A percentile compares a stretch with the other conserved stretches of the same genome.
phyloP scores from a whole-genome alignment of 1,140 invertebrate species.

The Drosophila littoralis region DNA sequence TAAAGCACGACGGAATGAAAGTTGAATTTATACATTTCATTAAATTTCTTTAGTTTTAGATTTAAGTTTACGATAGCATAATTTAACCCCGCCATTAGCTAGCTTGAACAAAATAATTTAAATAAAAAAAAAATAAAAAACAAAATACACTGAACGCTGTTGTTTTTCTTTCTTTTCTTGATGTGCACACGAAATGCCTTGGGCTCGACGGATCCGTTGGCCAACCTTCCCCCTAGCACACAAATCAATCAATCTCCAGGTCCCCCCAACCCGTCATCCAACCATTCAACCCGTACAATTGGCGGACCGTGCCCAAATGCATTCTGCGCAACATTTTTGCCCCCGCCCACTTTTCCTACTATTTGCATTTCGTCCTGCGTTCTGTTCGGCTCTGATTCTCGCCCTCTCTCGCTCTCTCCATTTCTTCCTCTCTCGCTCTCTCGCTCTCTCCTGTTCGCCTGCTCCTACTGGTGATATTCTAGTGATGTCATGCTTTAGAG shows the following conservation, averaged over 20 bases:
- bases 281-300: too few relatives aligned
- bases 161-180: background rate
- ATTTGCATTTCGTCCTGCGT: background rate
- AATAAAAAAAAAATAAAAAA: constrained; percentile 25
- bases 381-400: background rate
- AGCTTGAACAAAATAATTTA: constrained; percentile 60
- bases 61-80: constrained; percentile 65
- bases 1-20: constrained; percentile 71
- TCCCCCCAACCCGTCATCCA: background rate
- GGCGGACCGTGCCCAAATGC: background rate
- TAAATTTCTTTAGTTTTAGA: constrained; percentile 35
- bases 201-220: constrained; percentile 3
- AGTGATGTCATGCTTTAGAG: constrained; percentile 56
- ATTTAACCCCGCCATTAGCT: constrained; percentile 72
- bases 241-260: background rate
- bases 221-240: background rate
- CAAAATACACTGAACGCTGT: constrained; percentile 20
- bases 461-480: background rate
- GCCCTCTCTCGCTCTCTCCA: background rate
- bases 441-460: background rate
- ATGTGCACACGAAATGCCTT: constrained; percentile 16
- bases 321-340: background rate
- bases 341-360: background rate
- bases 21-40: constrained; percentile 41
- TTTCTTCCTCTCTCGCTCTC: background rate